Evolutionary conservation across 2,113 vertebrate genomes (phyloP).

Genomic region (Pluvialis apricaria): DNA sequence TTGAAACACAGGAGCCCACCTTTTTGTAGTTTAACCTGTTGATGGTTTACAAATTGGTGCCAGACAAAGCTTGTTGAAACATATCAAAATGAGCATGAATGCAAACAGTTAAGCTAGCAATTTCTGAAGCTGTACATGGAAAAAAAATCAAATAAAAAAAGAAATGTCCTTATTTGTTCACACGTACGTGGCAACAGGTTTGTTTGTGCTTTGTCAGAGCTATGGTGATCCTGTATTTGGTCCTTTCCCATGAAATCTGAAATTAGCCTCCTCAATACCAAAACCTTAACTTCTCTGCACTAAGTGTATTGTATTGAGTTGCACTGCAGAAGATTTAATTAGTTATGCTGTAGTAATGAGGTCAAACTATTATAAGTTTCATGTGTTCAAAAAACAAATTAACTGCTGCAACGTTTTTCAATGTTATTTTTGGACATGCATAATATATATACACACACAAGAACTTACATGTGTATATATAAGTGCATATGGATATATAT

Average conservation of each 20-base stretch:
- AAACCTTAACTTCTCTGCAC: conserved; percentile 79
- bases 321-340: conserved; percentile 76
- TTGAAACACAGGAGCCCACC: conserved; percentile 61
- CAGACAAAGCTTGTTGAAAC: conserved; percentile 61
- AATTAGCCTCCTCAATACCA: conserved; percentile 73
- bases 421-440: conserved; percentile 73
- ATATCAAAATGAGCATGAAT: conserved; percentile 68
- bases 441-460: conserved; percentile 39
- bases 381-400: conserved; percentile 64
- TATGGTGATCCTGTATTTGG: conserved; percentile 78
- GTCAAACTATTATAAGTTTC: conserved; percentile 64
- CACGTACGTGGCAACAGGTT: conserved; percentile 67
- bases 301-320: conserved; percentile 78
- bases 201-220: conserved; percentile 80
- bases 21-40: conserved; percentile 53
- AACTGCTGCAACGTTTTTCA: conserved; percentile 72
- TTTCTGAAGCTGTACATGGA: conserved; percentile 57
- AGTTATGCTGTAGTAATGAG: conserved; percentile 75
- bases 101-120: conserved; percentile 67
- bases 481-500: conserved; percentile 66
- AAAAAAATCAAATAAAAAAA: conserved; percentile 30
- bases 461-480: conserved; percentile 52
- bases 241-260: conserved; percentile 69
- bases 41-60: conserved; percentile 60
- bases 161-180: conserved; percentile 71